phyloP scores from a whole-genome alignment of 2,113 vertebrate species.

The Callipepla californica region DNA sequence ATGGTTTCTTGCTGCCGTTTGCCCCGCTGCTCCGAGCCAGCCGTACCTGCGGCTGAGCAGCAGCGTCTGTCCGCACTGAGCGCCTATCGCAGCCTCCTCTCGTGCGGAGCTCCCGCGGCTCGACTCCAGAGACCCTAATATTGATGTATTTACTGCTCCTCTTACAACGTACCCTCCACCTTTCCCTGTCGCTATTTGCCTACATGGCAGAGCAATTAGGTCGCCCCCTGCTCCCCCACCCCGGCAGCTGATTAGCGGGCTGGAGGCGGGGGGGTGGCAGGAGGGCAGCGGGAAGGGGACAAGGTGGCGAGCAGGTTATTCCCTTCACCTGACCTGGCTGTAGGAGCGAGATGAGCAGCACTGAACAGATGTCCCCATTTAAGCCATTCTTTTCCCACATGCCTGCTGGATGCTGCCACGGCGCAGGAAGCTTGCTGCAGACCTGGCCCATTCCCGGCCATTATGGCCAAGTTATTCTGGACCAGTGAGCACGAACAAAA shows the following conservation, averaged over 20 bases:
- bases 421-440: constrained; percentile 94
- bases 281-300: constrained; percentile 13
- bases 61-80: neutral
- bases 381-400: constrained; percentile 92
- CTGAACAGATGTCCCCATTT: constrained; percentile 98
- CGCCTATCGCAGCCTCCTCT: neutral
- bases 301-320: constrained; percentile 88
- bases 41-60: neutral
- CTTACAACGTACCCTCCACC: constrained; percentile 66
- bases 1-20: neutral
- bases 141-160: constrained; percentile 69
- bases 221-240: neutral
- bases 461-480: constrained; percentile 99
- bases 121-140: constrained; percentile 44
- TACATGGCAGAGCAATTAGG: constrained; percentile 75
- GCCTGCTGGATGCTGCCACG: constrained; percentile 92
- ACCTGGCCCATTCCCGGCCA: constrained; percentile 94
- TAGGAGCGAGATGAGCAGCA: constrained; percentile 85
- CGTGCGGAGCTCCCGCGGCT: constrained; percentile 13
- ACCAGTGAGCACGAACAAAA: constrained; percentile 98
- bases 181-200: constrained; percentile 69
- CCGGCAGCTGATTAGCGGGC: constrained; percentile 48
- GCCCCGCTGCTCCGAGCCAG: neutral
- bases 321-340: constrained; percentile 88
- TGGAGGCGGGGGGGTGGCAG: constrained; percentile 11